Base-by-base conservation (phyloP, 2,888 invertebrate genomes). In the Dynastes maya region DNA sequence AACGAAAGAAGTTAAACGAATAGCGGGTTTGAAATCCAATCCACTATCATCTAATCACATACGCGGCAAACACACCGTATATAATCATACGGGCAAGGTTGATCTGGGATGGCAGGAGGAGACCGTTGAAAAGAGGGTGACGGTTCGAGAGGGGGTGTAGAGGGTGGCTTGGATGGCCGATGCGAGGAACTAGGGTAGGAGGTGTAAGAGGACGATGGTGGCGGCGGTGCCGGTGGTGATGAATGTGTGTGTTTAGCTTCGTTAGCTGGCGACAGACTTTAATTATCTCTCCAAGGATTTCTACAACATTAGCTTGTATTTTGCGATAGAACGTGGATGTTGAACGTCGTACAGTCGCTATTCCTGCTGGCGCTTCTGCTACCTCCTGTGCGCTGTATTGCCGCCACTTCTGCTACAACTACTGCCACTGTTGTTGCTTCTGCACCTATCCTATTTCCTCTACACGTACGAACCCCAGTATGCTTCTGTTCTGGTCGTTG, bases 241-340 rank as follows among this genome's bases (percentile, higher is more conserved):
- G 86, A 86, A 87, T 87, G 87, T 86, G 86, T 86, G 82, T 83
- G 82, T 86, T 87, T 86, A 86, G 87, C 87, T 86, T 87, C 87
- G 87, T 87, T 87, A 87, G 86, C 85, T 84, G 86, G 83, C 86
- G 87, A 87, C 87, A 86, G 86, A 87, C 87, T 88, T 87, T 87
- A 87, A 88, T 88, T 88, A 87, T 87, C 87, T 86, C 87, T 87
- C 88, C 86, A 87, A 87, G 88, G 88, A 88, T 86, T 86, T 85
- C 85, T 83, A 83, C 82, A 83, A 84, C 82, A 83, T 83, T 83
- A 83, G 83, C 83, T 83, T 82, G 82, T 83, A 83, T 83, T 83
- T 83, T 82, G 83, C 83, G 80, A 83, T 83, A 83, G 82, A 82
- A 80, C 81, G 80, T 78, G 75, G 78, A 78, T 70, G 76, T 79